Evolutionary conservation across 2,113 vertebrate species (phyloP).

Genomic region (Chionis minor): DNA sequence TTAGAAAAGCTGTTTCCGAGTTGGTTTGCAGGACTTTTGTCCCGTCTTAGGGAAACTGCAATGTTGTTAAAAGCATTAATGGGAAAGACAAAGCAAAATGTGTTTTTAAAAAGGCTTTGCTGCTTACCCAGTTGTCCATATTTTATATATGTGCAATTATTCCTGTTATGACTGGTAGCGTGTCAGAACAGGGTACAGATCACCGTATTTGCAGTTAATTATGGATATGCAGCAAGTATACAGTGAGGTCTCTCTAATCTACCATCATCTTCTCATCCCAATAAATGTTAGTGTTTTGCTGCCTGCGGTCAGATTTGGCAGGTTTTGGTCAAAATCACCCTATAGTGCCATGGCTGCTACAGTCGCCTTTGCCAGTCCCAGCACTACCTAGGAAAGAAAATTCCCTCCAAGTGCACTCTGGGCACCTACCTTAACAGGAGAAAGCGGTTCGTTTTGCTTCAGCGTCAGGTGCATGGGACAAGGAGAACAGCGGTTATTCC

Average conservation of each 20-base stretch:
- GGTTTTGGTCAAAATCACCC: neutral
- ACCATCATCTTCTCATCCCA: neutral
- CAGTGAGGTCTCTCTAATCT: neutral
- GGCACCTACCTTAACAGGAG: neutral
- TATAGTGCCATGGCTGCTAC: neutral
- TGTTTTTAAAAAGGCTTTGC: neutral
- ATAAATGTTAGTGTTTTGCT: neutral
- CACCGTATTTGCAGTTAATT: no score
- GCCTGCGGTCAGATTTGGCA: neutral
- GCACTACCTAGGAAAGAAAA: neutral
- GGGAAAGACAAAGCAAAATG: neutral
- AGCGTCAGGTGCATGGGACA: neutral
- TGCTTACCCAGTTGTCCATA: neutral
- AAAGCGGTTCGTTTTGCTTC: neutral
- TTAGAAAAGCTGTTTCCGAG: neutral
- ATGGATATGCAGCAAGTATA: no score
- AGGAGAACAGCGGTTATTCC: neutral
- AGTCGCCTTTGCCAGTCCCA: neutral
- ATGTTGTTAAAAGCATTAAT: neutral
- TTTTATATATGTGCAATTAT: neutral
- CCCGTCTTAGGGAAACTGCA: neutral
- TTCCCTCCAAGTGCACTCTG: no score
- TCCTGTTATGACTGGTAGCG: neutral
- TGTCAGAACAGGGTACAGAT: neutral
- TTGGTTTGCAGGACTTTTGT: neutral